These are phyloP conservation scores for Pseudococcus viburni DNA, from an alignment of 2,888 invertebrate species.

Conservation along the genomic window DNA sequence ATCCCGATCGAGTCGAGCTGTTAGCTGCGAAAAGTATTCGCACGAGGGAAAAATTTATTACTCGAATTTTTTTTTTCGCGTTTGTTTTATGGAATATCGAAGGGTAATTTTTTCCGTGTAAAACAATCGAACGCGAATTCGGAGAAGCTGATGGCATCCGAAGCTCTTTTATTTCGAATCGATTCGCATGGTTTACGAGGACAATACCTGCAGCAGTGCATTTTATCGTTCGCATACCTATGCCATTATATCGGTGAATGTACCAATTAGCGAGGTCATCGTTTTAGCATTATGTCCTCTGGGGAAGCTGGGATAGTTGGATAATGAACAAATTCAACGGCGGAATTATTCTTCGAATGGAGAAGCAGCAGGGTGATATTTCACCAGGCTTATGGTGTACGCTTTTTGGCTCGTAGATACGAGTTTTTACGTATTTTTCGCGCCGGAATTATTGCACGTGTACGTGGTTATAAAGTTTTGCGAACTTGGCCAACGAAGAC, in stretches of 20 bases:
- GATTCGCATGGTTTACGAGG: slow-evolving; percentile 2
- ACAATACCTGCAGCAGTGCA: slow-evolving; percentile 52
- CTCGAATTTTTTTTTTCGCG: neutral
- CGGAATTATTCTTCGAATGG: neutral
- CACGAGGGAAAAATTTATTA: neutral
- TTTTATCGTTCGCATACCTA: slow-evolving; percentile 9
- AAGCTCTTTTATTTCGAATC: neutral
- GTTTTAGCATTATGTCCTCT: neutral
- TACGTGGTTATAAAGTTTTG: slow-evolving; percentile 11
- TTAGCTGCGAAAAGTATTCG: neutral
- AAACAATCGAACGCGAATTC: neutral
- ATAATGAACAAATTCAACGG: slow-evolving; percentile 11
- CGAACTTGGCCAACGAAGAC: neutral
- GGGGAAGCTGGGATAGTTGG: neutral
- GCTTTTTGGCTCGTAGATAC: neutral
- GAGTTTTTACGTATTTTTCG: neutral
- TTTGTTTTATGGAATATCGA: neutral
- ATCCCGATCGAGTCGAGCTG: neutral
- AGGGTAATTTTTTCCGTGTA: neutral
- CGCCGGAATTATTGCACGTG: neutral
- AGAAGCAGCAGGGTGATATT: neutral
- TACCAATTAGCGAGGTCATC: slow-evolving; percentile 29
- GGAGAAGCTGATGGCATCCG: neutral
- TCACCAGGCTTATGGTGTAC: neutral
- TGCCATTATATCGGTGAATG: neutral